Conservation (phyloP, 2,888 invertebrate genomes). For the Agrilus cyanescens region DNA sequence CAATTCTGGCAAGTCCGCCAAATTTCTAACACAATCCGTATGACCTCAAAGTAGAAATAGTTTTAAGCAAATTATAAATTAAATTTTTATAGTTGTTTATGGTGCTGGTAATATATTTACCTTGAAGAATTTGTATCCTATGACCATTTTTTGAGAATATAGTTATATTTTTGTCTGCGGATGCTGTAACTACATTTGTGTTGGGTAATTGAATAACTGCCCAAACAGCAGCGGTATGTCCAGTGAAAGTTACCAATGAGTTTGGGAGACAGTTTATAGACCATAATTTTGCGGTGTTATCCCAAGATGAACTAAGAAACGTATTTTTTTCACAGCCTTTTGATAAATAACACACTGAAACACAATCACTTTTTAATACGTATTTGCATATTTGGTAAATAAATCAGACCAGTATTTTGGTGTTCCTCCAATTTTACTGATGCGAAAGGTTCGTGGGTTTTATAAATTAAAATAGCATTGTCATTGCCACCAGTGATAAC, state of each 20-base stretch:
- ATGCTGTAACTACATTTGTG: constrained; percentile 64
- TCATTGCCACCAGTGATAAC: constrained; percentile 87
- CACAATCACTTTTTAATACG: background rate
- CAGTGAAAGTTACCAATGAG: constrained; percentile 45
- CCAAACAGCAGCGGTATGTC: constrained; percentile 84
- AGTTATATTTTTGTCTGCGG: constrained; percentile 84
- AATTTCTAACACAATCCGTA: constrained; percentile 79
- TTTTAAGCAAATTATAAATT: background rate
- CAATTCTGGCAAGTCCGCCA: constrained; percentile 54
- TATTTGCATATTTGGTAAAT: background rate
- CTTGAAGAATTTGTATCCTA: constrained; percentile 51
- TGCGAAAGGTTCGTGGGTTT: constrained; percentile 55
- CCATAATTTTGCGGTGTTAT: constrained; percentile 81
- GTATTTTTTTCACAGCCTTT: constrained; percentile 39
- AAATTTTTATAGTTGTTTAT: background rate
- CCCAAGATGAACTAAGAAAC: constrained; percentile 86
- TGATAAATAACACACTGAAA: constrained; percentile 39
- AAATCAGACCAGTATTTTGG: constrained; percentile 50
- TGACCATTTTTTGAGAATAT: constrained; percentile 67
- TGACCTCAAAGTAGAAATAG: constrained; percentile 51
- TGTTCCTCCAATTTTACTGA: constrained; percentile 65
- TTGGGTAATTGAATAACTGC: constrained; percentile 47
- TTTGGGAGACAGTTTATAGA: constrained; percentile 40
- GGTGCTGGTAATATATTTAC: constrained; percentile 28
- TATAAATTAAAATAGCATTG: constrained; percentile 67